These are phyloP conservation scores for Ernsta delagoae DNA, from an alignment of 2,888 invertebrate genomes.

Conservation along the genomic window DNA sequence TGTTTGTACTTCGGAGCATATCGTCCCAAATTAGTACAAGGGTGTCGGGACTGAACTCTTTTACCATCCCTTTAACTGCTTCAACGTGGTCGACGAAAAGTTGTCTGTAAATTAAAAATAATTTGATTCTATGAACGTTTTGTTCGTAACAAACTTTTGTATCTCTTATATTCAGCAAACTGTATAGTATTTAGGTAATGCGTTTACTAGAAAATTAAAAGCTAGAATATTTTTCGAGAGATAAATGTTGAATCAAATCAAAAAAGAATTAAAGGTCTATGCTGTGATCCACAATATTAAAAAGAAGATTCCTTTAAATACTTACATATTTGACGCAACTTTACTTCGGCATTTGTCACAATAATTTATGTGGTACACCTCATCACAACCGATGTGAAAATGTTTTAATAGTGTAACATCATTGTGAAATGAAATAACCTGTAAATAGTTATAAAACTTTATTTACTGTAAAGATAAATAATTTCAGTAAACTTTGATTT, in stretches of 20 bases:
- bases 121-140: too few relatives aligned
- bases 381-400: conserved; percentile 93
- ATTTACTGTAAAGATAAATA: too few relatives aligned
- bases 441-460: conserved; percentile 25
- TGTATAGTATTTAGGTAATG: too few relatives aligned
- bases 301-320: conserved; percentile 39
- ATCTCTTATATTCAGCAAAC: too few relatives aligned
- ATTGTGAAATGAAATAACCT: conserved; percentile 70
- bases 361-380: conserved; percentile 89
- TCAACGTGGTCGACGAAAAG: conserved; percentile 87
- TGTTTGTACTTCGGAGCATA: conserved; percentile 89
- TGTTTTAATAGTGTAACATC: conserved; percentile 57
- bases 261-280: too few relatives aligned
- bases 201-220: too few relatives aligned
- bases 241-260: too few relatives aligned
- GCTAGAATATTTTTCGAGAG: too few relatives aligned
- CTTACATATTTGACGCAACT: conserved; percentile 53
- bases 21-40: conserved; percentile 93
- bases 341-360: conserved; percentile 82
- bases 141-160: too few relatives aligned
- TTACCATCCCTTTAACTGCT: conserved; percentile 78
- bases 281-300: too few relatives aligned
- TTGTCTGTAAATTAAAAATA: conserved; percentile 63
- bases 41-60: conserved; percentile 74
- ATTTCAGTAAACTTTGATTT: too few relatives aligned